phyloP scores from a whole-genome alignment of 2,888 invertebrate species.

The Drosophila nr. fundita region DNA sequence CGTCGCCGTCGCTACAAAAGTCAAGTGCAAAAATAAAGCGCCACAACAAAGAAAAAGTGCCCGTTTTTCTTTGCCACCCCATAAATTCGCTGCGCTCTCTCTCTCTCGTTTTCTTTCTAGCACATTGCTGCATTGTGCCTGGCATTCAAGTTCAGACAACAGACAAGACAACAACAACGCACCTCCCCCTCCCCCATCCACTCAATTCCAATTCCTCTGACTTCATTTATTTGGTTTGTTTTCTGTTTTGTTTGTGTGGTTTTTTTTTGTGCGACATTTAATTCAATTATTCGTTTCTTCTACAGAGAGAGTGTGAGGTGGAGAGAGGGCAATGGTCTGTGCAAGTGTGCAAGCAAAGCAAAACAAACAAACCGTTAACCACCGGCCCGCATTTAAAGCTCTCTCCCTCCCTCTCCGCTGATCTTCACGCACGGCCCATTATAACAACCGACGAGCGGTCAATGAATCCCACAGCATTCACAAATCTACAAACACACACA shows the following conservation, averaged over 20 bases:
- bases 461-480: slow-evolving; percentile 53
- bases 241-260: slow-evolving; percentile 17
- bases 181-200: slow-evolving; percentile 7
- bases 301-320: slow-evolving; percentile 2
- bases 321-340: background rate
- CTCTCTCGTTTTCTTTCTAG: slow-evolving; percentile 11
- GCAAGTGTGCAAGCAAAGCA: slow-evolving; percentile 27
- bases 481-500: slow-evolving; percentile 25
- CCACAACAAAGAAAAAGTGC: slow-evolving; percentile 73
- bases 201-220: slow-evolving; percentile 31
- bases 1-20: slow-evolving; percentile 62
- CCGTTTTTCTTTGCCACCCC: slow-evolving; percentile 25
- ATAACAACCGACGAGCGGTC: slow-evolving; percentile 49
- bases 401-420: slow-evolving; percentile 13
- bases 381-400: slow-evolving; percentile 30
- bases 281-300: slow-evolving; percentile 63
- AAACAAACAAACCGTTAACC: slow-evolving; percentile 55
- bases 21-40: slow-evolving; percentile 70
- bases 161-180: slow-evolving; percentile 15
- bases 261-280: slow-evolving; percentile 63
- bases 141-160: slow-evolving; percentile 68
- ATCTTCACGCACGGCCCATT: slow-evolving; percentile 45
- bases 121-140: slow-evolving; percentile 33
- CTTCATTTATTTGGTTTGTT: slow-evolving; percentile 58
- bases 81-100: slow-evolving; percentile 12